These are phyloP conservation scores for Rhabdomys pumilio DNA, from an alignment of 2,797 vertebrate species.

Conservation along the genomic window DNA sequence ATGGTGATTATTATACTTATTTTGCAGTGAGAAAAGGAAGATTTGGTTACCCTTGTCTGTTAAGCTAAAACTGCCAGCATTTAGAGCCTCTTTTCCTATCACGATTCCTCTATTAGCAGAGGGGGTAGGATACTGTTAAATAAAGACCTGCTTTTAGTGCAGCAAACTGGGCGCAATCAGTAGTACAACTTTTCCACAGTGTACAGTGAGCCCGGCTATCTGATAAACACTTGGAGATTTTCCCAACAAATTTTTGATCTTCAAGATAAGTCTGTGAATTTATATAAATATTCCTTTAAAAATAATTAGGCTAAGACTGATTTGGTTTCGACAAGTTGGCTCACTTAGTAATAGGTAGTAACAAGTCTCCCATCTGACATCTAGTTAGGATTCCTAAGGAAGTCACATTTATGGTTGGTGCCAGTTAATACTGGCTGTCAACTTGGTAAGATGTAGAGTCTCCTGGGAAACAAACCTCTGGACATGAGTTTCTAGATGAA, in stretches of 20 bases:
- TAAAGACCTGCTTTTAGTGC: not conserved
- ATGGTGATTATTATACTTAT: not conserved
- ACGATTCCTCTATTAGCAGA: not conserved
- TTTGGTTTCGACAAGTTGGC: conserved; percentile 25
- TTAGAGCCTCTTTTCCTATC: not conserved
- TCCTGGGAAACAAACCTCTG: not conserved
- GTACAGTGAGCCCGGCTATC: not conserved
- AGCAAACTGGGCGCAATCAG: not conserved
- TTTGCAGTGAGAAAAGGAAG: not conserved
- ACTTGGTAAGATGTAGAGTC: not conserved
- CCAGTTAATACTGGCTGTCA: not conserved
- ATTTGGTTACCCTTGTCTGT: no score
- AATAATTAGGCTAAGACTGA: not conserved
- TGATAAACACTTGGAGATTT: not conserved
- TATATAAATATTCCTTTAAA: not conserved
- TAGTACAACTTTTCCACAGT: not conserved
- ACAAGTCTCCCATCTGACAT: not conserved
- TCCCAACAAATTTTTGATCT: not conserved
- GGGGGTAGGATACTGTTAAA: not conserved
- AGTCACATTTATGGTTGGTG: not conserved
- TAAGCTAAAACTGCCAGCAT: not conserved
- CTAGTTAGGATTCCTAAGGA: not conserved
- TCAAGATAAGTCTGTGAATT: conserved; percentile 51
- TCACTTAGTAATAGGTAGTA: not conserved
- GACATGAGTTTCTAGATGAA: not conserved